Conservation (phyloP, 2,888 invertebrate species). For the Phaedon cochleariae region DNA sequence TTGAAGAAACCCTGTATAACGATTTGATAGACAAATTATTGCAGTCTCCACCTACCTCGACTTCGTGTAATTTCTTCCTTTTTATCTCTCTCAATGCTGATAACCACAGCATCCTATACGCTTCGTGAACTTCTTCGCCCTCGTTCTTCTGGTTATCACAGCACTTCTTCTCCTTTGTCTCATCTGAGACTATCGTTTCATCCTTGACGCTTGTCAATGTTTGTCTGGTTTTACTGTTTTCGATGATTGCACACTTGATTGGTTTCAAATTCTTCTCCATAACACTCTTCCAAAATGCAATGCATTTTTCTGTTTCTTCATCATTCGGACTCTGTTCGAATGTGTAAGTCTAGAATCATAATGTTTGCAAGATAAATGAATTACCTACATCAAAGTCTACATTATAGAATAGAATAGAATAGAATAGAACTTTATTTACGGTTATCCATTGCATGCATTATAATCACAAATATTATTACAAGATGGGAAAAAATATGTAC, state of each 20-base stretch:
- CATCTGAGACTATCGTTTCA: neutral
- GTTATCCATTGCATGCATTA: too few relatives aligned
- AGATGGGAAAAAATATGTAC: too few relatives aligned
- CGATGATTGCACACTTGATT: slow-evolving; percentile 48
- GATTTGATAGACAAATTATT: too few relatives aligned
- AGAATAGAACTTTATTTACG: too few relatives aligned
- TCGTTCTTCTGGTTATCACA: slow-evolving; percentile 17
- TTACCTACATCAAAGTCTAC: too few relatives aligned
- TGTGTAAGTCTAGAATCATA: slow-evolving; percentile 43
- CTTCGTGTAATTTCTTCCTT: slow-evolving; percentile 41
- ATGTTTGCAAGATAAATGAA: neutral
- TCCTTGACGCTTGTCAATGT: neutral
- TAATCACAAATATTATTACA: too few relatives aligned
- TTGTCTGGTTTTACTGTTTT: slow-evolving; percentile 28
- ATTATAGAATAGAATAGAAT: too few relatives aligned
- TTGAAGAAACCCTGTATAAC: too few relatives aligned
- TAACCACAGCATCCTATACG: slow-evolving; percentile 40
- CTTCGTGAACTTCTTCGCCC: slow-evolving; percentile 28
- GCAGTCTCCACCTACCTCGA: slow-evolving; percentile 44
- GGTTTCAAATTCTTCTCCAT: slow-evolving; percentile 50
- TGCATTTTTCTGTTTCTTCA: slow-evolving; percentile 51
- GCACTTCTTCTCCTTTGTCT: slow-evolving; percentile 13
- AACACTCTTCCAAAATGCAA: slow-evolving; percentile 50
- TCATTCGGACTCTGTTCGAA: slow-evolving; percentile 44
- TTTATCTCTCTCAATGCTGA: slow-evolving; percentile 45